Evolutionary conservation across 1,140 invertebrate genomes (phyloP).

Genomic region (Ridgeia piscesae): DNA sequence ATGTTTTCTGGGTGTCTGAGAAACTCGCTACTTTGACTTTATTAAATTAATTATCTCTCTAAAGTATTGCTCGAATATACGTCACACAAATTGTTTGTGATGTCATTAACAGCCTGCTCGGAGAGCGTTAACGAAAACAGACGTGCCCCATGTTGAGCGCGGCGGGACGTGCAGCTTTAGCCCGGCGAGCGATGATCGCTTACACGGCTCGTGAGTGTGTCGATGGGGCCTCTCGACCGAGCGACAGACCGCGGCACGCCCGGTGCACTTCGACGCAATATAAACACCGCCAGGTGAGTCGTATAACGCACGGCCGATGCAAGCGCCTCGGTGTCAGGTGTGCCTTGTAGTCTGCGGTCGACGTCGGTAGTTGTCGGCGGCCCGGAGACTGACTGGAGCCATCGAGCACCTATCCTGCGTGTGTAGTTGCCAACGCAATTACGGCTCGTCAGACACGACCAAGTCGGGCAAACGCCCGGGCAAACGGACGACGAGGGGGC

Average conservation of each 20-base stretch:
- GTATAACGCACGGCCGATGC: background rate
- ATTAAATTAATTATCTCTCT: background rate
- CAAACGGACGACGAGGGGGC: too few relatives aligned
- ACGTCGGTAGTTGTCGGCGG: background rate
- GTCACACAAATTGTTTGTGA: background rate
- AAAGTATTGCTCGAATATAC: background rate
- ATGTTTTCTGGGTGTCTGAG: background rate
- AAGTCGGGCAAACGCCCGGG: background rate
- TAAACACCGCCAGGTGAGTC: background rate
- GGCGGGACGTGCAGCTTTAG: background rate
- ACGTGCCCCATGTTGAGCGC: background rate
- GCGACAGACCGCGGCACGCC: background rate
- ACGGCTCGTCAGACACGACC: background rate
- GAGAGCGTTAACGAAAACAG: background rate
- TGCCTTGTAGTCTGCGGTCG: background rate
- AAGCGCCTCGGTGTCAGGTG: background rate
- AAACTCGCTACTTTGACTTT: background rate
- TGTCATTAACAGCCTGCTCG: background rate
- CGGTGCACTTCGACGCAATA: background rate
- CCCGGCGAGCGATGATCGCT: background rate
- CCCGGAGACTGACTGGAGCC: background rate
- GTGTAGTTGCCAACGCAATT: background rate
- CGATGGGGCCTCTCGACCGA: background rate
- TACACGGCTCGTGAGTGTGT: background rate
- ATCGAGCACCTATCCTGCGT: background rate